phyloP scores from a whole-genome alignment of 1,140 invertebrate genomes.

The Drosophila tani region DNA sequence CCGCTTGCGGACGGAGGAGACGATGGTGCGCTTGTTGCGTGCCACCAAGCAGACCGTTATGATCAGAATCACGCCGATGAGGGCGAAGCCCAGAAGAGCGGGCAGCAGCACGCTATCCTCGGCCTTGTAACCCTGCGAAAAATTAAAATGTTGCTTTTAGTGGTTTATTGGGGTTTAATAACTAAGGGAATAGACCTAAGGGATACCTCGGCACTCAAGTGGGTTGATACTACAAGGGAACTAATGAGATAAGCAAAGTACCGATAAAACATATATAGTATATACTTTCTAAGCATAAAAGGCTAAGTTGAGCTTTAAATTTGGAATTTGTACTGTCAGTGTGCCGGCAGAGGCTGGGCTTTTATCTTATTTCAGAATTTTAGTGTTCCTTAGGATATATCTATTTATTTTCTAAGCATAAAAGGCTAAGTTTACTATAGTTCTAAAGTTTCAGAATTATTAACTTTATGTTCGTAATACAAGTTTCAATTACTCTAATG shows the following conservation, averaged over 20 bases:
- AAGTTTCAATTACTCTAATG: neutral
- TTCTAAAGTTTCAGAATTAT: neutral
- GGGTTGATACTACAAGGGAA: no score
- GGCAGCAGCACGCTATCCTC: conserved; percentile 84
- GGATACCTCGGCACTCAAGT: neutral
- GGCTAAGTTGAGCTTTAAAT: no score
- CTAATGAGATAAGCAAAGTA: neutral
- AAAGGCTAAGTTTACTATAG: no score
- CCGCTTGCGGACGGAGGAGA: conserved; percentile 81
- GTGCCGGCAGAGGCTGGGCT: no score
- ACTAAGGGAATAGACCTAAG: neutral
- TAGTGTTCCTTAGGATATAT: no score
- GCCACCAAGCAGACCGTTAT: conserved; percentile 81
- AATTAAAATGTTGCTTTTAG: neutral
- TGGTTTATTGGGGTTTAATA: conserved; percentile 6
- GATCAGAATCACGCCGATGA: conserved; percentile 83
- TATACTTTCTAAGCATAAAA: no score
- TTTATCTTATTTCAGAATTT: no score
- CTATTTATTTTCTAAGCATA: no score
- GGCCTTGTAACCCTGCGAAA: conserved; percentile 77
- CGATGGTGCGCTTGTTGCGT: conserved; percentile 84
- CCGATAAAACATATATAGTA: neutral
- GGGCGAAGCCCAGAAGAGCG: conserved; percentile 77
- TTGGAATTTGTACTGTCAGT: no score
- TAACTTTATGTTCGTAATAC: neutral